Base-by-base conservation (phyloP, 1,140 invertebrate genomes). In the Drosophila sturtevanti region DNA sequence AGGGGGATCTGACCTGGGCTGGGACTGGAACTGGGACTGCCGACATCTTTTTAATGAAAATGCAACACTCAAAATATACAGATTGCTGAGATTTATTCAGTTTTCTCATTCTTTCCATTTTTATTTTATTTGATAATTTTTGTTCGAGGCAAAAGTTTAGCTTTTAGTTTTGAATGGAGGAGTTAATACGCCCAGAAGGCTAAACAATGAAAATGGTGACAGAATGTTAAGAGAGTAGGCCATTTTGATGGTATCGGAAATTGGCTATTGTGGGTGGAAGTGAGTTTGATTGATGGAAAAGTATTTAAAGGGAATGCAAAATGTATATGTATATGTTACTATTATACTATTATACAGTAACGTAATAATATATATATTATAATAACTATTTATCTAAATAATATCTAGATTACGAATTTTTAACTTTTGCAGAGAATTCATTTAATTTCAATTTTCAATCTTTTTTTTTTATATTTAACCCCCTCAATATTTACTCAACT, bases 81-180 rank as follows among this genome's bases (percentile, higher is more conserved):
- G 72, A 75, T 75, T 75, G 75, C 22, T 41, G 56, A 68, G 71
- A 68, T 75, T 61, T 72, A 51, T 44, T 52, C 22, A 18, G 63
- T 75, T 61, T 72, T 38, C 37, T 52, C 22, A 18, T 54, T 59
- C 41, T 21, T 21, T 48, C 18, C 9, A 9, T 48, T 18, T 21
- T 3, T n/a, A 54, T 56, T 37, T 35, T 72, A 35, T 62, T n/a
- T n/a, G n/a, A n/a, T n/a, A n/a, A n/a, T n/a, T 55, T 27, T 24
- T 41, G 52, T 58, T 58, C 11, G 11, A 6, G 21, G 24, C 31
- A 34, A 75, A 75, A 75, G 72, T 75, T 75, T 68, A 65, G 54
- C 72, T 68, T 76, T 58, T 76, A 75, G 72, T 75, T 75, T 75
- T 68, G 75, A 75, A 74, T 58, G 72, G 72, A 75, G 72, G 72